Evolutionary conservation across 2,797 vertebrate genomes (phyloP).

Genomic region (Corythornis leucogaster): DNA sequence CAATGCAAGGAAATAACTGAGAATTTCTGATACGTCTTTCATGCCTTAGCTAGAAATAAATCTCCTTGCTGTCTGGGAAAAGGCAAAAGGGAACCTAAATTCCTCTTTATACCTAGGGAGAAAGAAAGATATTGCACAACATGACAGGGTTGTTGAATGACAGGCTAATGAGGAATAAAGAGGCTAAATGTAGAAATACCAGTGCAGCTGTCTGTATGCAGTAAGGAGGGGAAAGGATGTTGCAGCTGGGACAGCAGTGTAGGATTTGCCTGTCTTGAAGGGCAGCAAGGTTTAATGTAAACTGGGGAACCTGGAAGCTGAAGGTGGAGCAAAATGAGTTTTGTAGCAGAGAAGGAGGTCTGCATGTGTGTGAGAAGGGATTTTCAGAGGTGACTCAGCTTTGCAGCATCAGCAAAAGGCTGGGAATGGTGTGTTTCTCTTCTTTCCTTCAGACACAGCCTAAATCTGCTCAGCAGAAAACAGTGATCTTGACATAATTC

Average conservation of each 20-base stretch:
- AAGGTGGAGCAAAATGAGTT: not conserved
- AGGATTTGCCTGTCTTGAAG: not conserved
- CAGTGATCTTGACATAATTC: not conserved
- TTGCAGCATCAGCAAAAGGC: not conserved
- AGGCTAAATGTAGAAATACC: not conserved
- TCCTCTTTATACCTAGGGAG: not conserved
- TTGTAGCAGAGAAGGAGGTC: not conserved
- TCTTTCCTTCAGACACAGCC: not conserved
- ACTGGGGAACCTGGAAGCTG: not conserved
- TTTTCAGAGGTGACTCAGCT: constrained; percentile 2
- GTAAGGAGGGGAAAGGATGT: not conserved
- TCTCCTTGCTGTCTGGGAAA: not conserved
- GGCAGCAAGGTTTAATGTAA: not conserved
- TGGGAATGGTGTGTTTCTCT: not conserved
- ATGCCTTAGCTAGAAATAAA: not conserved
- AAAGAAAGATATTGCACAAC: not conserved
- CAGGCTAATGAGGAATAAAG: not conserved
- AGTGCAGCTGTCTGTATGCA: not conserved
- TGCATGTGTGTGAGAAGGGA: not conserved
- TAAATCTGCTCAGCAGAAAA: not conserved
- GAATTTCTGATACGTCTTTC: not conserved
- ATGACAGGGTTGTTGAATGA: not conserved
- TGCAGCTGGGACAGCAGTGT: not conserved
- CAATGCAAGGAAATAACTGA: not conserved
- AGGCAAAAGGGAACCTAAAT: not conserved